Base-by-base conservation (phyloP, 2,888 invertebrate genomes). In the Thera britannica region DNA sequence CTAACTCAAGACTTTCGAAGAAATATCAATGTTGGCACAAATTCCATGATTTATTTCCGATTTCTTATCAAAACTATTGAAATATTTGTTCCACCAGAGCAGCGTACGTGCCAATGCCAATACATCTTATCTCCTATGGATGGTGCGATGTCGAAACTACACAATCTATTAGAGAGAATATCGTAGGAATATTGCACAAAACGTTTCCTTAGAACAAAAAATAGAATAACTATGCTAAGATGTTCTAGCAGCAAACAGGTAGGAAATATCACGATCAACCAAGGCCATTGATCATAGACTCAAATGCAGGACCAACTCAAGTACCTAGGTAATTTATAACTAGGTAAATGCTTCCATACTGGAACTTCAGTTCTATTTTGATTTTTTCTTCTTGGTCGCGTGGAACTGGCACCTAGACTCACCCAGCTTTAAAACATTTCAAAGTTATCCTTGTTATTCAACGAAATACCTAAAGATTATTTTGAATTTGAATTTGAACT, bases 101-200 rank as follows among this genome's bases (percentile, higher is more conserved):
- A 44, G 4, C 7, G 11, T 52, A 52, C 60, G 54, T 54, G 61
- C 35, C 35, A 55, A 35, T 62, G 46, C 54, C 54, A 46, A 55
- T 55, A n/a, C 44, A 46, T 62, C 44, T 62, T 62, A 62, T 62
- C 61, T 46, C 23, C 7, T 46, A 46, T 55, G 44, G 35, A 62
- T 55, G 44, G 11, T 55, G 11, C 23, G 41, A 60, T 60, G 55
- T 62, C n/a, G 61, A 62, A 62, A 62, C 46, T 9, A 41, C 8
- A 54, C 41, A 48, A 34, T 35, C 44, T 61, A 61, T 61, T 52
- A 35, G 54, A 46, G 5, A n/a, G 11, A 41, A 9, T 38, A 54
- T 41, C 60, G 41, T 41, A 46, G 44, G 9, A 46, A 61, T 51
- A 60, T 41, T 60, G 60, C 60, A 41, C 49, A 51, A 49, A 60